Evolutionary conservation across 2,888 invertebrate genomes (phyloP).

Genomic region (Piscicola geometra): DNA sequence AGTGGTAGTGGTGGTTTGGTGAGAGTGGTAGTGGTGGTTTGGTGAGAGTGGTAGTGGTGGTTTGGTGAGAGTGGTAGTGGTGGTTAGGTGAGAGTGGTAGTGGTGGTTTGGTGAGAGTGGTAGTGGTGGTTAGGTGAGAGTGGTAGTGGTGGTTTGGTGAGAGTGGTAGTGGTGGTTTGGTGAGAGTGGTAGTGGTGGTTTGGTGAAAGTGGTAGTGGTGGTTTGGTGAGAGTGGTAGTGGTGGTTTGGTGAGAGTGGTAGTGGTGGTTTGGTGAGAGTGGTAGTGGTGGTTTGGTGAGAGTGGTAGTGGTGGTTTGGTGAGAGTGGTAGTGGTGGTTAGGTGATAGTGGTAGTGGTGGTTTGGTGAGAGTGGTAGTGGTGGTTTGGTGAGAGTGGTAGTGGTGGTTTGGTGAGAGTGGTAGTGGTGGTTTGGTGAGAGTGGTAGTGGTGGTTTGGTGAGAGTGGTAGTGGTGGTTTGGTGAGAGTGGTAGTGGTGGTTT

Average conservation of each 20-base stretch:
- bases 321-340: slow-evolving; percentile 74
- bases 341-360: slow-evolving; percentile 10
- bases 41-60: slow-evolving; percentile 83
- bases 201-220: not conserved
- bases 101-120: not conserved
- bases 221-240: slow-evolving; percentile 94
- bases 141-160: slow-evolving; percentile 70
- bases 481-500: too few relatives aligned
- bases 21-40: too few relatives aligned
- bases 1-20: not conserved
- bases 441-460: slow-evolving; percentile 2
- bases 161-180: slow-evolving; percentile 8
- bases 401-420: too few relatives aligned
- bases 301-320: too few relatives aligned
- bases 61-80: slow-evolving; percentile 5
- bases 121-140: too few relatives aligned
- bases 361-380: not conserved
- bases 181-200: not conserved
- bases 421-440: slow-evolving; percentile 65
- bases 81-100: not conserved
- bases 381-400: not conserved
- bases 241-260: slow-evolving; percentile 50
- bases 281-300: not conserved
- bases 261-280: not conserved
- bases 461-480: not conserved